phyloP scores from a whole-genome alignment of 2,113 vertebrate genomes.

The Rhadina sibilatrix region DNA sequence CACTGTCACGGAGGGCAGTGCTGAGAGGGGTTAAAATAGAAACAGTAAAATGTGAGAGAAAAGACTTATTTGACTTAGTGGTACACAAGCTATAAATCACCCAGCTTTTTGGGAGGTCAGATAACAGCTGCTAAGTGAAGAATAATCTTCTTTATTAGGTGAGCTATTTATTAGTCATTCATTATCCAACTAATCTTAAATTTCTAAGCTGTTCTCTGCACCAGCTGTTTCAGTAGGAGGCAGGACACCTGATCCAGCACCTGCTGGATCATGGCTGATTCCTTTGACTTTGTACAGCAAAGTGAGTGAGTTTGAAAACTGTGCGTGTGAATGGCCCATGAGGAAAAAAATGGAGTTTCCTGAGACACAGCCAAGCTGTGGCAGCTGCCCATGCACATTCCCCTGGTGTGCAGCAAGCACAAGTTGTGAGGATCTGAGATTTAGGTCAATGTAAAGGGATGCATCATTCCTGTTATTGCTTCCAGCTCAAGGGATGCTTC shows the following conservation, averaged over 20 bases:
- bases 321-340: neutral
- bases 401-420: neutral
- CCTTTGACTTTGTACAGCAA: neutral
- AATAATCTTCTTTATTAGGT: neutral
- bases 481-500: neutral
- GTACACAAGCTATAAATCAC: neutral
- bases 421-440: neutral
- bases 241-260: neutral
- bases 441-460: neutral
- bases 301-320: neutral
- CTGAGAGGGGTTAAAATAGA: neutral
- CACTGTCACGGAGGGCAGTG: fast-evolving
- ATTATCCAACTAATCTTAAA: neutral
- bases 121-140: neutral
- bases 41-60: neutral
- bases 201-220: neutral
- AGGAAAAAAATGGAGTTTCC: neutral
- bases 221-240: neutral
- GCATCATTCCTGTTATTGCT: neutral
- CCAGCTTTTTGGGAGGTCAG: neutral
- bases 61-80: neutral
- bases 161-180: neutral
- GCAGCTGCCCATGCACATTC: neutral
- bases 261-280: neutral
- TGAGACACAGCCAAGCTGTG: neutral